Base-by-base conservation (phyloP, 2,888 invertebrate species). In the Desoria tigrina region DNA sequence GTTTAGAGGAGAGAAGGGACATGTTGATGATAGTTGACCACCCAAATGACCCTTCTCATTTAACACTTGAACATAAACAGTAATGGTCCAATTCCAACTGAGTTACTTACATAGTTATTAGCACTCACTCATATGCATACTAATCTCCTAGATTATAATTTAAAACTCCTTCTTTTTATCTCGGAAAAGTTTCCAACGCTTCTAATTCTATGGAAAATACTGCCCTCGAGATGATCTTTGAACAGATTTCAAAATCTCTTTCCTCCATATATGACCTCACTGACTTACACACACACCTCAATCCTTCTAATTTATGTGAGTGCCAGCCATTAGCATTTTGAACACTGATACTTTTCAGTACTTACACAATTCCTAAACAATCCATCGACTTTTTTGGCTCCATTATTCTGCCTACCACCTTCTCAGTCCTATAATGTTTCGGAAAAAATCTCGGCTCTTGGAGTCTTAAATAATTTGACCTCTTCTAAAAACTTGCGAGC, bases 101-200 rank as follows among this genome's bases (percentile, higher is more conserved):
- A 75, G 73, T 73, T 75, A 75, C 72, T 72, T 74, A 75, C 73
- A 75, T 71, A 71, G 71, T 71, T 75, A 75, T 74, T 75, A 75
- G 75, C 75, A 75, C 75, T 72, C 72, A 72, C 69, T 72, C 73
- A 73, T 74, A 72, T 75, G 75, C 73, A 75, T 75, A 75, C 75
- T 75, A 75, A 75, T 75, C 73, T 71, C 37, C 66, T 66, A 67
- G 66, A 73, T 74, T 73, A n/a, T n/a, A n/a, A n/a, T n/a, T n/a
- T n/a, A n/a, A n/a, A 57, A 56, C 37, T 42, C n/a, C 61, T 59
- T 61, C 49, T n/a, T n/a, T n/a, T n/a, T n/a, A 45, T 65, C 60
- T 62, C 51, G 42, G n/a, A 32, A 32, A 7, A 32, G 28, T 28
- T 45, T 27, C 49, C 61, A 57, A 56, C 53, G n/a, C n/a, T n/a